Percentiles rank a stretch among this genome's conserved stretches.
These are phyloP conservation scores for Bombus cullumanus DNA, from an alignment of 1,140 invertebrate genomes.

Conservation along the genomic window DNA sequence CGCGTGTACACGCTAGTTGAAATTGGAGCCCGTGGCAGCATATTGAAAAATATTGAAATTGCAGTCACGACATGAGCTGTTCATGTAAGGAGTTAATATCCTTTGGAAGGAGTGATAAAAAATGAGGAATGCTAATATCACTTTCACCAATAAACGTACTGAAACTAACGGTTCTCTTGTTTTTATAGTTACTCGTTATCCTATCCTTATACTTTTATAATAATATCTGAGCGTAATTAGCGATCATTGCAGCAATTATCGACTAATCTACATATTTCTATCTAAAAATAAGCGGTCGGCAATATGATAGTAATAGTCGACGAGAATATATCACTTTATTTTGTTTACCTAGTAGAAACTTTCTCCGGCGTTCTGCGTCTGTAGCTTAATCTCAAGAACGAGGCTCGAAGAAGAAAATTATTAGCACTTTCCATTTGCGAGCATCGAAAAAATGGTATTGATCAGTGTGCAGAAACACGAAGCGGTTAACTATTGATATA, in stretches of 20 bases:
- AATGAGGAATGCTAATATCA: neutral
- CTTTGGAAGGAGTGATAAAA: neutral
- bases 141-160: neutral
- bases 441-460: neutral
- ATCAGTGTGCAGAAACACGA: neutral
- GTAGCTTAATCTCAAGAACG: constrained; percentile 1
- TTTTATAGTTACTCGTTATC: neutral
- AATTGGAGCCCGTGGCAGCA: too few relatives aligned
- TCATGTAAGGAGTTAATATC: neutral
- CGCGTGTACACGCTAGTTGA: too few relatives aligned
- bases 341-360: neutral
- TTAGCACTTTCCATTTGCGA: constrained; percentile 4
- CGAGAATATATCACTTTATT: neutral
- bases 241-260: neutral
- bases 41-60: neutral
- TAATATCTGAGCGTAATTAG: neutral
- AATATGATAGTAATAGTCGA: neutral
- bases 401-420: constrained; percentile 9
- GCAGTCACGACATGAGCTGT: neutral
- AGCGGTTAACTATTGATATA: neutral
- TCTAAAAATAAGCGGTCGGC: neutral
- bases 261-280: neutral
- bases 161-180: neutral
- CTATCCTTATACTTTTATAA: neutral
- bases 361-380: neutral